These are phyloP conservation scores for Apaloderma vittatum DNA, from an alignment of 2,113 vertebrate species.

Conservation along the genomic window DNA sequence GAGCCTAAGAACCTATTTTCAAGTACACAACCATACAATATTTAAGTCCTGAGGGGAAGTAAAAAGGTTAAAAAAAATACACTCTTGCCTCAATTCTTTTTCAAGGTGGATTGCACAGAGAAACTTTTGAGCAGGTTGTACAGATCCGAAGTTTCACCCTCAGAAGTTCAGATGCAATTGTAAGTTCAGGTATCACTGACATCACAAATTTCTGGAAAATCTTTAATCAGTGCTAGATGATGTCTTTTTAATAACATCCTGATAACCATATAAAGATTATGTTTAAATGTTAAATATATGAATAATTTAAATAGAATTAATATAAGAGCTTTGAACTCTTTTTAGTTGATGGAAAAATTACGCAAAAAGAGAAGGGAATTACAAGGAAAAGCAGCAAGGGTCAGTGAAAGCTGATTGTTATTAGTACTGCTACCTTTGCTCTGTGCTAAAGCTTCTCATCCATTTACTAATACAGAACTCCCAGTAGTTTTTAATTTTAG, in stretches of 20 bases:
- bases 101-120: background rate
- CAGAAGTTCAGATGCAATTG: background rate
- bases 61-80: background rate
- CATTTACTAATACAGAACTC: background rate
- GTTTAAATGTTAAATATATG: slow-evolving; percentile 22
- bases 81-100: background rate
- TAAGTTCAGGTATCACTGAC: background rate
- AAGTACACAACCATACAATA: fast-evolving
- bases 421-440: background rate
- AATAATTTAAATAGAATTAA: slow-evolving; percentile 6
- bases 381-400: background rate
- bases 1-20: background rate
- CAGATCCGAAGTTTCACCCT: background rate
- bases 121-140: background rate
- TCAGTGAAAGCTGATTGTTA: slow-evolving; percentile 16
- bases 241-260: background rate
- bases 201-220: background rate
- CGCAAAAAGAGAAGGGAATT: background rate
- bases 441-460: background rate
- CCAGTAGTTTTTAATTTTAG: background rate
- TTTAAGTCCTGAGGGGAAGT: background rate
- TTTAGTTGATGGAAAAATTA: slow-evolving; percentile 17
- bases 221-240: background rate
- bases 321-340: background rate
- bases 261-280: background rate